Evolutionary conservation across 2,888 invertebrate genomes (phyloP), one percentile per base, ranked within the genome.

Genomic region (Sphaerophoria taeniata): DNA sequence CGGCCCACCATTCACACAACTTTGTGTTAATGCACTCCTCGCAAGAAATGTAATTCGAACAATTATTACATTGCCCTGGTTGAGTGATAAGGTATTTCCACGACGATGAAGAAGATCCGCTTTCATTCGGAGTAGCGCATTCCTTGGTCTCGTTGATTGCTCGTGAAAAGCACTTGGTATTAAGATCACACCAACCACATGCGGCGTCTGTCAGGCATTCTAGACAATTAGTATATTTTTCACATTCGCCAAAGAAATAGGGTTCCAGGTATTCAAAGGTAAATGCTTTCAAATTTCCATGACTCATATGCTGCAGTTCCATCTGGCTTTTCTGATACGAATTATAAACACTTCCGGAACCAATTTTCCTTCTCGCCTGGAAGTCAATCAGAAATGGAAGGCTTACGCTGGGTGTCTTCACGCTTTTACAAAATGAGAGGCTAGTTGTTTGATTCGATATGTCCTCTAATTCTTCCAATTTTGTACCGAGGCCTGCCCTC

Each of bases 1-100:
- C 96, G 0, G 96, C 95, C 95, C 97, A 96, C 98, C 98, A 98
- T 92, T 98, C 98, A 92, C 98, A 98, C 51, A 95, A 92, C 51
- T 95, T 95, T n/a, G 95, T 93, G 5, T 92, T 92, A 3, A 97
- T 95, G 92, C 98, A 98, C 33, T 96, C 95, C 88, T 96, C 95
- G 91, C 98, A 98, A 65, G 96, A 95, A 67, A 98, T 97, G 91
- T 96, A 96, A 91, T 98, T 97, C 0, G 96, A 95, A 90, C 98
- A 98, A 89, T 97, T 96, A 9, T 96, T 95, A 90, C 98, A 98
- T 34, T 96, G 95, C 24, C 95, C 94, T 0, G 97, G 96, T 88
- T 95, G 96, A 87, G 96, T 94, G 1, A 97, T 97, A 12, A 98
- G 93, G 90, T 96, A 97, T 77, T 96, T 94, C 96, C 96, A 97